Evolutionary conservation across 2,797 vertebrate species (phyloP).

Genomic region (Monodelphis domestica): DNA sequence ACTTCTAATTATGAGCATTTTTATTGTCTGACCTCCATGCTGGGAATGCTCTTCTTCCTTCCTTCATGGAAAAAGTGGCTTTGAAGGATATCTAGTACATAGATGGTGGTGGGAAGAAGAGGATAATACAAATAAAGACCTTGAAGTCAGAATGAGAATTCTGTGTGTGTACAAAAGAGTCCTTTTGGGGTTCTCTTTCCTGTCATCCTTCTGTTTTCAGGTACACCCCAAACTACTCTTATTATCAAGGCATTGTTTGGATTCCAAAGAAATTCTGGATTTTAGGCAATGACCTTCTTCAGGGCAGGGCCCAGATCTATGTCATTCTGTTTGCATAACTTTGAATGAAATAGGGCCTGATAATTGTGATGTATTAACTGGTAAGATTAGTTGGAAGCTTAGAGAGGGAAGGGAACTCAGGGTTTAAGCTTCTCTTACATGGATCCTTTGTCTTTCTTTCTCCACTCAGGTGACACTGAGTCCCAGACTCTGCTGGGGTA

Average conservation of each 20-base stretch:
- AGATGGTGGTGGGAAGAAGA: not conserved
- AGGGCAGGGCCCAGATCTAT: not conserved
- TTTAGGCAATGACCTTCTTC: not conserved
- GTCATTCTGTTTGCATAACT: not conserved
- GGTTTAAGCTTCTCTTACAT: not conserved
- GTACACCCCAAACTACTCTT: not conserved
- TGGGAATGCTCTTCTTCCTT: not conserved
- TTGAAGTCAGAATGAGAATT: not conserved
- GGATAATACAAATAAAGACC: not conserved
- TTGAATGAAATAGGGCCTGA: not conserved
- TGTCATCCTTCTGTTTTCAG: not conserved
- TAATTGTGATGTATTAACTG: not conserved
- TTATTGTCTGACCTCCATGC: not conserved
- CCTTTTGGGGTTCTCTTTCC: not conserved
- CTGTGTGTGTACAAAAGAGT: not conserved
- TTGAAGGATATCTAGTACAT: not conserved
- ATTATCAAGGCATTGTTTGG: not conserved
- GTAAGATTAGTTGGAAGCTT: not conserved
- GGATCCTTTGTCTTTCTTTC: constrained; percentile 23
- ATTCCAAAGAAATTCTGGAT: not conserved
- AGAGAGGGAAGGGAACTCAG: not conserved
- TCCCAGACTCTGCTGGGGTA: not conserved
- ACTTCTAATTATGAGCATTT: not conserved
- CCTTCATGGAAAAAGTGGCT: not conserved
- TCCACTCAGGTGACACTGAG: constrained; percentile 40